A percentile compares a stretch with the other conserved stretches of the same genome.
phyloP scores from a whole-genome alignment of 1,140 invertebrate species.

The Mercenaria mercenaria region DNA sequence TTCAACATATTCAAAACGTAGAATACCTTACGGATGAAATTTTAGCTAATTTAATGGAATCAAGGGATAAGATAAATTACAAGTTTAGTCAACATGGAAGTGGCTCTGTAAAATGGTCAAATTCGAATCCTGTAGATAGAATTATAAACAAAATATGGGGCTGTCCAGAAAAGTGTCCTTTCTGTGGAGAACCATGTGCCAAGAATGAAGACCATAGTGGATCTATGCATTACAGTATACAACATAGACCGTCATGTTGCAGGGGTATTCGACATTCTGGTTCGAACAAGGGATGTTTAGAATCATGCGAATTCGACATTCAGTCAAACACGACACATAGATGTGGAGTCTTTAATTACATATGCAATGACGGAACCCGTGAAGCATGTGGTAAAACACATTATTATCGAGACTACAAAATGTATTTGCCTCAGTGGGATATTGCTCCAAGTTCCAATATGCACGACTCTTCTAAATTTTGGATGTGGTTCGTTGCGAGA shows the following conservation, averaged over 20 bases:
- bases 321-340: neutral
- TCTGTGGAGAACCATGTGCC: constrained; percentile 28
- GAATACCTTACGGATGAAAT: neutral
- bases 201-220: neutral
- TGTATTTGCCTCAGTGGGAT: neutral
- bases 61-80: too few species aligned
- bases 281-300: neutral
- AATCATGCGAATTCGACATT: neutral
- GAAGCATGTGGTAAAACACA: neutral
- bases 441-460: neutral
- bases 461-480: neutral
- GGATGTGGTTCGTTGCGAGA: neutral
- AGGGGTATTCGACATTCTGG: neutral
- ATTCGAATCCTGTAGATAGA: neutral
- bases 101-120: neutral
- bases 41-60: neutral
- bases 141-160: neutral
- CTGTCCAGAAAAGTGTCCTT: neutral
- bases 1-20: neutral
- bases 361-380: neutral
- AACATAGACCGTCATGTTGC: constrained; percentile 2
- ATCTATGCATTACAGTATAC: neutral
- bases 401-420: neutral
- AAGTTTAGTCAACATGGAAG: neutral
- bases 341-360: neutral